Conservation (phyloP, 2,888 invertebrate genomes). For the Archaeoteleia sp. region DNA sequence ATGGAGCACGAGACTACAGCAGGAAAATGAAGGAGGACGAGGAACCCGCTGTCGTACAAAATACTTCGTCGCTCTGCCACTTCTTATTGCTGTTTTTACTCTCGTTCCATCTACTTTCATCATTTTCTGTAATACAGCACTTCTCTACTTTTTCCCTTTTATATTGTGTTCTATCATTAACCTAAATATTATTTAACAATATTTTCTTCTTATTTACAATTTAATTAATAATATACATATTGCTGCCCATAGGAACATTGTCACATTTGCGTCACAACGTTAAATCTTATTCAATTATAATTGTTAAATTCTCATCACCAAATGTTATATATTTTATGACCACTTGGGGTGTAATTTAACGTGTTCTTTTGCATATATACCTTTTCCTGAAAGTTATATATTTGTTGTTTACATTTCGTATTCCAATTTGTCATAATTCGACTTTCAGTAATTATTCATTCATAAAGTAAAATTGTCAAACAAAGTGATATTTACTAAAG, state of each 20-base stretch:
- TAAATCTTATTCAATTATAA: too few species aligned
- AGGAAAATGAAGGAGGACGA: not conserved
- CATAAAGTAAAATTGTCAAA: too few species aligned
- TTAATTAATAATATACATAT: not conserved
- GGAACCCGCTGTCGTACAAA: constrained; percentile 5
- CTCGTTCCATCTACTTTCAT: not conserved
- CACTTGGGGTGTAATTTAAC: too few species aligned
- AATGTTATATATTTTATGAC: too few species aligned
- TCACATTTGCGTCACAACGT: too few species aligned
- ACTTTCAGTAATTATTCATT: too few species aligned
- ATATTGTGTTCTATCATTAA: not conserved
- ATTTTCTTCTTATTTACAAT: not conserved
- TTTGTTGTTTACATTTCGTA: too few species aligned
- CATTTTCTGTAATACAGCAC: not conserved
- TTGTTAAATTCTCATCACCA: too few species aligned
- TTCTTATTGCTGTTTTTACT: constrained; percentile 3
- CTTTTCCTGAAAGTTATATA: too few species aligned
- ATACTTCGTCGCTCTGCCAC: constrained; percentile 1
- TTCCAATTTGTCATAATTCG: too few species aligned
- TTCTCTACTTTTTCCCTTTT: constrained; percentile 1
- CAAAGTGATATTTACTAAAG: too few species aligned
- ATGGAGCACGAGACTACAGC: not conserved
- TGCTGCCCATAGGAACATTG: not conserved
- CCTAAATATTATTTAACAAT: not conserved
- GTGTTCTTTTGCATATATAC: too few species aligned